These are phyloP conservation scores for Teinopalpus imperialis DNA, from an alignment of 2,888 invertebrate genomes.

Conservation along the genomic window DNA sequence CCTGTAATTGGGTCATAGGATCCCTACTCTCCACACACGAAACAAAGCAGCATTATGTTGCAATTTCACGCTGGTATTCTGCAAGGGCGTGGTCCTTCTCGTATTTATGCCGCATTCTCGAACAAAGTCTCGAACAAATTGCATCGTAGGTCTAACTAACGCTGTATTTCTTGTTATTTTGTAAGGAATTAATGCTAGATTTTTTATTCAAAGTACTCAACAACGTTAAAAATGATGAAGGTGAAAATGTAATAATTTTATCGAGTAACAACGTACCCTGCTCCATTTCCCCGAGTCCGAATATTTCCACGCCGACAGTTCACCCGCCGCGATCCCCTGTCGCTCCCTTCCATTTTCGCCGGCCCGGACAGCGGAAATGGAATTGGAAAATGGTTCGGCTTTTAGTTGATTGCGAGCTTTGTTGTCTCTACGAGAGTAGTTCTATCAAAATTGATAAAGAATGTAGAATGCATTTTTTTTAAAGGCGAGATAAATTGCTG, in stretches of 20 bases:
- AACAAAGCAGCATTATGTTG: too few relatives aligned
- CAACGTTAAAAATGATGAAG: too few relatives aligned
- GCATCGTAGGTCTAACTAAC: too few relatives aligned
- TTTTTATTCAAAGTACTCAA: too few relatives aligned
- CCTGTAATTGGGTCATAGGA: too few relatives aligned
- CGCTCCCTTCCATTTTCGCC: conserved; percentile 61
- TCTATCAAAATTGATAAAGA: conserved; percentile 8
- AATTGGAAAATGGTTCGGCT: conserved; percentile 78
- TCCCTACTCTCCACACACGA: too few relatives aligned
- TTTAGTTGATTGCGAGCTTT: conserved; percentile 71
- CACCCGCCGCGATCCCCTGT: conserved; percentile 45
- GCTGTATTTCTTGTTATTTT: too few relatives aligned
- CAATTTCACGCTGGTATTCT: too few relatives aligned
- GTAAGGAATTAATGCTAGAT: too few relatives aligned
- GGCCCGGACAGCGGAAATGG: conserved; percentile 66
- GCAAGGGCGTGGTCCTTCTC: too few relatives aligned
- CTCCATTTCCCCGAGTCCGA: conserved; percentile 16
- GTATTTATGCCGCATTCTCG: too few relatives aligned
- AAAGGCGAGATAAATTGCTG: conserved; percentile 4
- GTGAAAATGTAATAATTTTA: conserved; percentile 7
- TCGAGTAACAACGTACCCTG: conserved; percentile 4
- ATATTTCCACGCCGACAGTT: conserved; percentile 8
- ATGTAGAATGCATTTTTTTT: conserved; percentile 9
- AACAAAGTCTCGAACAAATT: too few relatives aligned
- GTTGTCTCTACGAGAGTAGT: conserved; percentile 23